Percentiles rank a stretch among this genome's conserved stretches.
Conservation (phyloP, 2,888 invertebrate species). For the Tiliacea aurago region DNA sequence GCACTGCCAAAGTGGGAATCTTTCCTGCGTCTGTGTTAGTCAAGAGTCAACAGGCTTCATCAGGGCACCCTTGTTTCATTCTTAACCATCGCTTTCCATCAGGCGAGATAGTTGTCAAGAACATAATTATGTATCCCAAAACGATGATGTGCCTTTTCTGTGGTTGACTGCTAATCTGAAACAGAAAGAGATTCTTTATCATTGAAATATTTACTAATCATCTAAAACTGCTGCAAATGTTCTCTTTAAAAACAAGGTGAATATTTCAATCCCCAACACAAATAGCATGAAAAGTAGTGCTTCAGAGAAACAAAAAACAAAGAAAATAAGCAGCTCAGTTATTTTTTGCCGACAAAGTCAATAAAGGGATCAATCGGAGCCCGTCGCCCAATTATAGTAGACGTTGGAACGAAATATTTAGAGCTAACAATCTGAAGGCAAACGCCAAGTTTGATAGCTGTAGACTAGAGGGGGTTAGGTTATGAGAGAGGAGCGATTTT, state of each 20-base stretch:
- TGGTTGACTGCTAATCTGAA: background rate
- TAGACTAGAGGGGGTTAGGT: background rate
- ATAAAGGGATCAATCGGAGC: slow-evolving; percentile 56
- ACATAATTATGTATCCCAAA: too few species aligned
- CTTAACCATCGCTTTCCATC: background rate
- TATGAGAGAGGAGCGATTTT: slow-evolving; percentile 13
- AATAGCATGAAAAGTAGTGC: slow-evolving; percentile 26
- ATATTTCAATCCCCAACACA: slow-evolving; percentile 6
- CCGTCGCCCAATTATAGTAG: slow-evolving; percentile 50
- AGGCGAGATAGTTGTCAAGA: background rate
- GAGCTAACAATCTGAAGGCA: slow-evolving; percentile 67
- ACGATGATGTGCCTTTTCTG: background rate
- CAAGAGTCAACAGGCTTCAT: too few species aligned
- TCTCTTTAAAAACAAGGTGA: background rate
- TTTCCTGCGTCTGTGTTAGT: too few species aligned
- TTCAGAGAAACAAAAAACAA: slow-evolving; percentile 26
- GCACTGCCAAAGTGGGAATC: background rate
- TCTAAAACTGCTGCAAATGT: background rate
- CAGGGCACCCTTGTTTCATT: background rate
- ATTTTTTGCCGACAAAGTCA: slow-evolving; percentile 54
- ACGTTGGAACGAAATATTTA: slow-evolving; percentile 59
- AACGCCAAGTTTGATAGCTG: slow-evolving; percentile 45
- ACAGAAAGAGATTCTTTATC: too few species aligned
- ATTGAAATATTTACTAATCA: background rate
- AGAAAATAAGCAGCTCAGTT: slow-evolving; percentile 36